Evolutionary conservation across 1,140 invertebrate species (phyloP), one percentile per base, ranked within the genome.

Genomic region (Phortica variegata): DNA sequence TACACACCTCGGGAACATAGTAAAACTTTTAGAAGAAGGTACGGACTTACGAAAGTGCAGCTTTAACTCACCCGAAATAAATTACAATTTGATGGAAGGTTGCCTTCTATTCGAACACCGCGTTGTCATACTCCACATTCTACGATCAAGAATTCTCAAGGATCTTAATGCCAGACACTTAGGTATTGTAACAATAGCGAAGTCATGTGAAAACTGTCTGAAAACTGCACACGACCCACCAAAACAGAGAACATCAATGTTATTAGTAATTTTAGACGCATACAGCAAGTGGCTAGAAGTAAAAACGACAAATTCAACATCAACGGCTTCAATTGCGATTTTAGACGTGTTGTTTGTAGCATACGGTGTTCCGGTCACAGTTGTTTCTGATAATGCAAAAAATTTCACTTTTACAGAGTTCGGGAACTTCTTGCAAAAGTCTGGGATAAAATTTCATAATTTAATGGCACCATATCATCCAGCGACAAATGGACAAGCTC

Each of bases 371-470:
- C n/a, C n/a, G n/a, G n/a, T n/a, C n/a, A n/a, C n/a, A n/a, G n/a
- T n/a, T n/a, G n/a, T n/a, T n/a, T n/a, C n/a, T n/a, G n/a, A n/a
- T n/a, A n/a, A n/a, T n/a, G n/a, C n/a, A n/a, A n/a, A n/a, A n/a
- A n/a, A n/a, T n/a, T n/a, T n/a, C n/a, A n/a, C n/a, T n/a, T n/a
- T n/a, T n/a, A n/a, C n/a, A n/a, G n/a, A n/a, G n/a, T n/a, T n/a
- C n/a, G n/a, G n/a, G n/a, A n/a, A n/a, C n/a, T n/a, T n/a, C n/a
- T n/a, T n/a, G n/a, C n/a, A n/a, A n/a, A n/a, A n/a, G n/a, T n/a
- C n/a, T n/a, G n/a, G n/a, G n/a, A n/a, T 47, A 80, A 74, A 73
- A 53, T 73, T 15, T 75, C 79, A 54, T 60, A 79, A 7, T 50
- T 54, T 10, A 39, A 15, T 16, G 10, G 37, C 23, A 4, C 45